Base-by-base conservation (phyloP, 2,888 invertebrate species). In the Kuschelorhynchus macadamiae region DNA sequence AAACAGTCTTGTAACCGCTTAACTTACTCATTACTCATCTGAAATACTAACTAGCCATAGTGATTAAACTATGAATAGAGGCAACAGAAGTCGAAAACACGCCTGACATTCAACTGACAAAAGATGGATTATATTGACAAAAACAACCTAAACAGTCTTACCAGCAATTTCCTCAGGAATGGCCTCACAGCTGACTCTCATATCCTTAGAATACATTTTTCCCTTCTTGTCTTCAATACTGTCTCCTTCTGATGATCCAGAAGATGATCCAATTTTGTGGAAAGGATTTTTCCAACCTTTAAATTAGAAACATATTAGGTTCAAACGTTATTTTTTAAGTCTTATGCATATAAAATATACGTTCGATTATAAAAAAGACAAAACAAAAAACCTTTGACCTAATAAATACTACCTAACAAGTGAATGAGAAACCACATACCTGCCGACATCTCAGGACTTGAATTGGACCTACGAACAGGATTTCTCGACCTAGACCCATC, bases 371-470 rank as follows among this genome's bases (percentile, higher is more conserved):
- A n/a, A n/a, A n/a, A n/a, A n/a, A n/a, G n/a, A n/a, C n/a, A n/a
- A n/a, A n/a, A n/a, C n/a, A n/a, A n/a, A n/a, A n/a, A n/a, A n/a
- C n/a, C n/a, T n/a, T n/a, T n/a, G n/a, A n/a, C n/a, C n/a, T n/a
- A n/a, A n/a, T n/a, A n/a, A n/a, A n/a, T n/a, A n/a, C n/a, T n/a
- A n/a, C n/a, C n/a, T n/a, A n/a, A n/a, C n/a, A n/a, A n/a, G n/a
- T n/a, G 2, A 4, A 11, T 44, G 2, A 44, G 8, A 44, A 44
- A 25, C 25, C 25, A 14, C 30, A 12, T 56, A 69, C 69, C 63
- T 0, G 93, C 92, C 68, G 92, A 93, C 95, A 96, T 95, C 86
- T 96, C 96, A 0, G 95, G 95, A 76, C 95, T 95, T 55, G 95
- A 95, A 87, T 95, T 95, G 42, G 94, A 94, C 69, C 95, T 88